Evolutionary conservation across 2,888 invertebrate species (phyloP).

Genomic region (Campopleginae sp.): DNA sequence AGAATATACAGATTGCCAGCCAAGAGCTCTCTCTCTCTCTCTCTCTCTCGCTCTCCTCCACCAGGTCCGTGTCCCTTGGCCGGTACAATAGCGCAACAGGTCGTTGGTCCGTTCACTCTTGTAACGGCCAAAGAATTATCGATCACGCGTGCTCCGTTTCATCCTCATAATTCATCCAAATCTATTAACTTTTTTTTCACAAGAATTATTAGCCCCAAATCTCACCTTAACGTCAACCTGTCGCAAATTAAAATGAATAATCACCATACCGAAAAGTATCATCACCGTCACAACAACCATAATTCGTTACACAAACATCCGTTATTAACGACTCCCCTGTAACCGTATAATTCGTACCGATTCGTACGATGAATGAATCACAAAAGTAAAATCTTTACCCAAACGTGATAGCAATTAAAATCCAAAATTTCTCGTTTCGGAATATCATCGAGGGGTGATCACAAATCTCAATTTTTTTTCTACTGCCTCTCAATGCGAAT

Average conservation of each 20-base stretch:
- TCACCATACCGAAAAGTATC: slow-evolving; percentile 6
- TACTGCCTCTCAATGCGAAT: too few relatives aligned
- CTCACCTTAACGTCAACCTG: not conserved
- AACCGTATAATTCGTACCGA: not conserved
- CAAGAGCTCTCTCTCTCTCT: slow-evolving; percentile 49
- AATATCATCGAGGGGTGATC: too few relatives aligned
- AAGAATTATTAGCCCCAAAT: not conserved
- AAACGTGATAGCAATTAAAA: too few relatives aligned
- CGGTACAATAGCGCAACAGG: slow-evolving; percentile 76
- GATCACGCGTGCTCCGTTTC: slow-evolving; percentile 35
- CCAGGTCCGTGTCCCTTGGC: slow-evolving; percentile 21
- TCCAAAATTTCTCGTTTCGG: too few relatives aligned
- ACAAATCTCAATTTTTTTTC: too few relatives aligned
- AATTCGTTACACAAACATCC: slow-evolving; percentile 4
- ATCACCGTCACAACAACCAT: not conserved
- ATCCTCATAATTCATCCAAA: slow-evolving; percentile 20
- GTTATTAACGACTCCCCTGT: slow-evolving; percentile 5
- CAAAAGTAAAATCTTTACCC: slow-evolving; percentile 2
- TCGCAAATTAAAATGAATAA: not conserved
- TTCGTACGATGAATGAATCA: slow-evolving; percentile 7
- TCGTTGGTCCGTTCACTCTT: slow-evolving; percentile 75
- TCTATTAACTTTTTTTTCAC: slow-evolving; percentile 1
- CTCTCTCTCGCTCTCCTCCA: slow-evolving; percentile 10
- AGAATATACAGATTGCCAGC: slow-evolving; percentile 63
- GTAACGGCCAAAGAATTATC: slow-evolving; percentile 35